These are phyloP conservation scores for Tyrannus savana DNA, from an alignment of 2,113 vertebrate genomes.

Conservation along the genomic window DNA sequence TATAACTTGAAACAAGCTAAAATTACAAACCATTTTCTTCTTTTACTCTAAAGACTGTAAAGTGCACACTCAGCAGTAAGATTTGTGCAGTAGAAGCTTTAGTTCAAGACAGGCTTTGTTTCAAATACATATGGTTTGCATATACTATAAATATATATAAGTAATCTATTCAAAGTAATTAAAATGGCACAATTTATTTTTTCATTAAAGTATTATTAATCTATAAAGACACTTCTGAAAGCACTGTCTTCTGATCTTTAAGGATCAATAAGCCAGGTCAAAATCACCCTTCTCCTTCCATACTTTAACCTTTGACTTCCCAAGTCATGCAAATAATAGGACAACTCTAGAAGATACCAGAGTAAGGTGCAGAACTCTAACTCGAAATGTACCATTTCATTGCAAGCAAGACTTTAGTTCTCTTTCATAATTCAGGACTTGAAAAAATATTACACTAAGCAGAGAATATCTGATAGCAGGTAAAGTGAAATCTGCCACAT, in stretches of 20 bases:
- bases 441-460: neutral
- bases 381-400: neutral
- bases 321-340: neutral
- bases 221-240: neutral
- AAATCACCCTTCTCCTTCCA: neutral
- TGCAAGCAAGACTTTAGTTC: neutral
- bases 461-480: neutral
- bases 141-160: neutral
- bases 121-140: neutral
- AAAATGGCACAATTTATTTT: neutral
- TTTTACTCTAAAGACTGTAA: neutral
- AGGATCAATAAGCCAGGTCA: neutral
- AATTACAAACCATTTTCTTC: neutral
- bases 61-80: neutral
- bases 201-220: neutral
- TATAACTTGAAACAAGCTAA: neutral
- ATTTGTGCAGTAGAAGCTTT: neutral
- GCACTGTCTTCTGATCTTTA: neutral
- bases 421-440: neutral
- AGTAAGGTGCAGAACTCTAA: neutral
- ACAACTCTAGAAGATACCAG: neutral
- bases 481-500: neutral
- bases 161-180: neutral
- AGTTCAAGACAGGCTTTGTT: neutral
- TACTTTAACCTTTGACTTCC: neutral